phyloP scores from a whole-genome alignment of 2,113 vertebrate genomes.

The Eretmodus cyanostictus region DNA sequence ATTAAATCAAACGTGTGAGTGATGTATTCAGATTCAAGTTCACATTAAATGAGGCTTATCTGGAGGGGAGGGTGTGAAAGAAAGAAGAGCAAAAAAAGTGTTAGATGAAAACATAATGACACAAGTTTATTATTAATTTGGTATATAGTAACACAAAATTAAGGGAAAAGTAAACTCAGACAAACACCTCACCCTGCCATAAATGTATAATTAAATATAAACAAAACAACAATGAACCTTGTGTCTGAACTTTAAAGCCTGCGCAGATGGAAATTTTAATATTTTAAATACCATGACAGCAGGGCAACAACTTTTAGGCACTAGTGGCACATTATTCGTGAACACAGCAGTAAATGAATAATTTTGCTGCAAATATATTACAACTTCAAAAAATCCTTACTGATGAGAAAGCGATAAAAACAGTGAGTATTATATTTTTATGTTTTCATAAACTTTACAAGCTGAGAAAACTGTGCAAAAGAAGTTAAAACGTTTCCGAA shows the following conservation, averaged over 20 bases:
- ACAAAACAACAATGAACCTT: background rate
- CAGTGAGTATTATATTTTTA: background rate
- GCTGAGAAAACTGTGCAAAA: background rate
- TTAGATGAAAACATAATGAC: background rate
- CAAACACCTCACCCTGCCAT: background rate
- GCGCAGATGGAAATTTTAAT: background rate
- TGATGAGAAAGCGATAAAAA: background rate
- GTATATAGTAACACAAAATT: background rate
- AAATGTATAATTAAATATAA: background rate
- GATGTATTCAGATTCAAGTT: background rate
- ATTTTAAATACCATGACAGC: background rate
- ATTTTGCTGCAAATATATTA: background rate
- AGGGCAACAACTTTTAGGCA: background rate
- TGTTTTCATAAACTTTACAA: background rate
- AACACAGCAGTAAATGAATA: background rate
- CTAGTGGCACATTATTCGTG: rapidly evolving
- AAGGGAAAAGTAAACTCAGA: background rate
- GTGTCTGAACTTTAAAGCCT: background rate
- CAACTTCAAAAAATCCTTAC: background rate
- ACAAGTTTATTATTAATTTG: background rate
- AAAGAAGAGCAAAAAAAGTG: background rate
- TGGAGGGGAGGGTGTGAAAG: background rate
- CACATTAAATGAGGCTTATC: background rate
- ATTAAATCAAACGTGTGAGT: background rate
- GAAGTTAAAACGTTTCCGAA: background rate